A percentile compares a stretch with the other conserved stretches of the same genome.
phyloP scores from a whole-genome alignment of 2,888 invertebrate genomes.

The Dynastes maya region DNA sequence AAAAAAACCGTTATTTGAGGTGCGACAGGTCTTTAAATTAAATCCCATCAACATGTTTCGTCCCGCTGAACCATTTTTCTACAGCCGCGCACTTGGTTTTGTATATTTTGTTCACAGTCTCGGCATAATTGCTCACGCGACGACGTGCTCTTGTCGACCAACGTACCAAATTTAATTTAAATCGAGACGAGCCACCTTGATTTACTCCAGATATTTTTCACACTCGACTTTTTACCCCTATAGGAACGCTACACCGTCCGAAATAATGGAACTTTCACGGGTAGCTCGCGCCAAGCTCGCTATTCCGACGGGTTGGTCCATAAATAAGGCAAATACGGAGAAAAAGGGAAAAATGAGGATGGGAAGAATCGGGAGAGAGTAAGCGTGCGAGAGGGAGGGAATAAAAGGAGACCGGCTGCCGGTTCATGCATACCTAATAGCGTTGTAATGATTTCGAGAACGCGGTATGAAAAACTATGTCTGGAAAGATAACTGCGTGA shows the following conservation, averaged over 20 bases:
- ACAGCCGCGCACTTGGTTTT: neutral
- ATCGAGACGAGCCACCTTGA: slow-evolving; percentile 23
- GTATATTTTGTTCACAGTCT: neutral
- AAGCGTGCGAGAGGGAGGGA: neutral
- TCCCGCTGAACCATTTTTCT: neutral
- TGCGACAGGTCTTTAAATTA: neutral
- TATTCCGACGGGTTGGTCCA: neutral
- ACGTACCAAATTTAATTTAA: slow-evolving; percentile 29
- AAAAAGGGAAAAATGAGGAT: neutral
- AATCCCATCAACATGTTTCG: neutral
- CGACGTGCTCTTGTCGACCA: neutral
- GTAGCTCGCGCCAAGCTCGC: neutral
- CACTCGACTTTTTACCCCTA: slow-evolving; percentile 5
- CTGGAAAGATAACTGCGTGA: slow-evolving; percentile 24
- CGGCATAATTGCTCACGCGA: slow-evolving; percentile 6
- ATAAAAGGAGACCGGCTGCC: neutral
- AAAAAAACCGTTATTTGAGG: neutral
- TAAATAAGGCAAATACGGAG: slow-evolving; percentile 5
- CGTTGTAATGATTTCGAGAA: slow-evolving; percentile 24
- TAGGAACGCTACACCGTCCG: neutral
- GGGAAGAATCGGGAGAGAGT: no score
- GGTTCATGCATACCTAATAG: slow-evolving; percentile 20
- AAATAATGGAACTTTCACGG: neutral
- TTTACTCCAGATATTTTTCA: slow-evolving; percentile 33
- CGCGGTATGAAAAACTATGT: slow-evolving; percentile 26